Percentiles rank a stretch among this genome's conserved stretches.
These are phyloP conservation scores for Synanthedon vespiformis DNA, from an alignment of 2,888 invertebrate genomes.

Conservation along the genomic window DNA sequence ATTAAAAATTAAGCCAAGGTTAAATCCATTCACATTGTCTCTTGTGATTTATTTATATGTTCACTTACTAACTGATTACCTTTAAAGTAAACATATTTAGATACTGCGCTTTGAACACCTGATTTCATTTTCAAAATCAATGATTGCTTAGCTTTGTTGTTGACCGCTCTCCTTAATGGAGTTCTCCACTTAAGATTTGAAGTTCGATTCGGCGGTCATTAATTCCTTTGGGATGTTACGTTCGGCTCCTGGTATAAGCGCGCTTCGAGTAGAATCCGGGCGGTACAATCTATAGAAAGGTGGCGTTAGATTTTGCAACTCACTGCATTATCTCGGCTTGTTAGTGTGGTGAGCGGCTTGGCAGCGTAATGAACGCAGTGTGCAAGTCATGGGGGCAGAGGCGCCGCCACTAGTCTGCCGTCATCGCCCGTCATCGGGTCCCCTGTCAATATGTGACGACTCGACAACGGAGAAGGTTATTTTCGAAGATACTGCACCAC, in stretches of 20 bases:
- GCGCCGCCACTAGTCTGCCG: slow-evolving; percentile 42
- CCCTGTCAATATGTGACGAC: slow-evolving; percentile 58
- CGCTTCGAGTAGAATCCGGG: slow-evolving; percentile 12
- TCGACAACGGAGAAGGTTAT: slow-evolving; percentile 62
- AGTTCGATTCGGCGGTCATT: slow-evolving; percentile 51
- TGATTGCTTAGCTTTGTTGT: slow-evolving; percentile 53
- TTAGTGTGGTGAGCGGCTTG: slow-evolving; percentile 45
- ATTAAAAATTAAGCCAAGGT: slow-evolving; percentile 1
- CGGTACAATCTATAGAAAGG: slow-evolving; percentile 1
- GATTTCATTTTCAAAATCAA: slow-evolving; percentile 23
- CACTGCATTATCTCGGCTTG: slow-evolving; percentile 68
- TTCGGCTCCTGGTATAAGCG: slow-evolving; percentile 44
- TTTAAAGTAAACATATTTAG: too few species aligned
- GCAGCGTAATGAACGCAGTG: slow-evolving; percentile 52
- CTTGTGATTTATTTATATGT: too few species aligned
- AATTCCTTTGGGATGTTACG: slow-evolving; percentile 56
- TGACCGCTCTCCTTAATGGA: slow-evolving; percentile 46
- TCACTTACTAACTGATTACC: too few species aligned
- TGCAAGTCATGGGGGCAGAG: slow-evolving; percentile 60
- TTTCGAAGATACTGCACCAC: slow-evolving; percentile 57
- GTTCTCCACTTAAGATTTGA: slow-evolving; percentile 33
- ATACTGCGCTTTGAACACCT: too few species aligned
- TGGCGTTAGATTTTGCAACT: slow-evolving; percentile 49
- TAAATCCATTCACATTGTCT: slow-evolving; percentile 13
- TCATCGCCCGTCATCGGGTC: slow-evolving; percentile 46